phyloP scores from a whole-genome alignment of 1,140 invertebrate species.

The Ceratina calcarata region DNA sequence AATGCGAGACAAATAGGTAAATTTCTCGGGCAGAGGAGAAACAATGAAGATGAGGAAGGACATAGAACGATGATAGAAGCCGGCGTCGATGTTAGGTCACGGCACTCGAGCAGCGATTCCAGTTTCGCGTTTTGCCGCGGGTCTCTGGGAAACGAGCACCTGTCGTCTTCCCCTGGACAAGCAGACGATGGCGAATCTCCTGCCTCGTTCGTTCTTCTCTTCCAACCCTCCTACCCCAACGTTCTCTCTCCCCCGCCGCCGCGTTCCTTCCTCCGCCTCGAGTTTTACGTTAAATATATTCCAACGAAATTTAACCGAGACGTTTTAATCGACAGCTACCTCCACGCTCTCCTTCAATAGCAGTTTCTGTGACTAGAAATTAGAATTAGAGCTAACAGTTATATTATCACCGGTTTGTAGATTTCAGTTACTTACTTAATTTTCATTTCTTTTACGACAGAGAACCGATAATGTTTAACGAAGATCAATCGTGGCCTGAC shows the following conservation, averaged over 20 bases:
- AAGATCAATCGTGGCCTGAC: not conserved
- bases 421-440: not conserved
- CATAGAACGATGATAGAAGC: slow-evolving; percentile 48
- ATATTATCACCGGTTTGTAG: not conserved
- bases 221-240: slow-evolving; percentile 28
- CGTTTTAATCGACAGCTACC: not conserved
- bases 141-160: slow-evolving; percentile 77
- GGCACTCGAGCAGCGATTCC: slow-evolving; percentile 62
- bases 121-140: slow-evolving; percentile 76
- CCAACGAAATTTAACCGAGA: not conserved
- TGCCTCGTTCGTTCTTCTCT: slow-evolving; percentile 49
- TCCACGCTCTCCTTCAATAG: not conserved
- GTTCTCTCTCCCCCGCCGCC: not conserved
- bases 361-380: no score
- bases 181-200: slow-evolving; percentile 69
- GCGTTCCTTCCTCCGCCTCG: not conserved
- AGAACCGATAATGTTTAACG: not conserved
- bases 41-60: slow-evolving; percentile 19
- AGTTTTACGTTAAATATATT: slow-evolving; percentile 27
- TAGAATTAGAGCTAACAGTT: no score
- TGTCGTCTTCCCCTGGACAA: slow-evolving; percentile 73
- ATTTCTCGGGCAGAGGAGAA: not conserved
- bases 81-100: slow-evolving; percentile 68
- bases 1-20: not conserved
- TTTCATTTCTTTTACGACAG: not conserved